Evolutionary conservation across 30 jellyfish, hydroid and myxozoan genomes (phyloP).

Genomic region (Chrysaora quinquecirrha): DNA sequence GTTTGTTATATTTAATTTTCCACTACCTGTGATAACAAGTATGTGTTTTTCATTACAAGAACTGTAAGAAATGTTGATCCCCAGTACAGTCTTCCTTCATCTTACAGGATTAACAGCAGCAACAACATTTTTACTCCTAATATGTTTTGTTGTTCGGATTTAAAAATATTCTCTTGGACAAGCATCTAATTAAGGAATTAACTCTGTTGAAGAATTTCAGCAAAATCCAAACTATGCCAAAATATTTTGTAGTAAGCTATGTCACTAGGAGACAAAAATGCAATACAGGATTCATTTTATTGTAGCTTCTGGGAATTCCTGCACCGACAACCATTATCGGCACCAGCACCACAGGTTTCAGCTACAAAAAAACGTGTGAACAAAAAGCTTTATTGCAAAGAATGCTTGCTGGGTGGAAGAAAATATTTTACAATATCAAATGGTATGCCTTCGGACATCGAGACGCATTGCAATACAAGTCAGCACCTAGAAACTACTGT

Average conservation of each 20-base stretch:
- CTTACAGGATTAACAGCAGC: neutral
- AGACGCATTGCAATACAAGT: neutral
- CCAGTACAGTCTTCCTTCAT: neutral
- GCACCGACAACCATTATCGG: neutral
- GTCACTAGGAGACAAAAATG: neutral
- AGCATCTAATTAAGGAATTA: too few relatives aligned
- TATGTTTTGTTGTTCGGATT: neutral
- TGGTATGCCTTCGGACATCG: neutral
- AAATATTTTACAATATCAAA: neutral
- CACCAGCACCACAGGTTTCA: neutral
- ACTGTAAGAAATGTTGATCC: neutral
- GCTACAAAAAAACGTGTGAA: neutral
- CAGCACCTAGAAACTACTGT: neutral
- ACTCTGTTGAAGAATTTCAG: neutral
- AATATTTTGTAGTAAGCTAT: too few relatives aligned
- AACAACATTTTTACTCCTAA: neutral
- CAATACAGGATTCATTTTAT: neutral
- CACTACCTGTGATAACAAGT: neutral
- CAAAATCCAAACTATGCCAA: neutral
- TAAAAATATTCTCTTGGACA: too few relatives aligned
- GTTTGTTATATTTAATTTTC: neutral
- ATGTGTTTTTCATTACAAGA: neutral
- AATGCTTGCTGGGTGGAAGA: neutral
- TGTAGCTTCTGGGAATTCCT: neutral
- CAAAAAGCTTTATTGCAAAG: neutral